Base-by-base conservation (phyloP, 2,113 vertebrate species). In the Gadus chalcogrammus region DNA sequence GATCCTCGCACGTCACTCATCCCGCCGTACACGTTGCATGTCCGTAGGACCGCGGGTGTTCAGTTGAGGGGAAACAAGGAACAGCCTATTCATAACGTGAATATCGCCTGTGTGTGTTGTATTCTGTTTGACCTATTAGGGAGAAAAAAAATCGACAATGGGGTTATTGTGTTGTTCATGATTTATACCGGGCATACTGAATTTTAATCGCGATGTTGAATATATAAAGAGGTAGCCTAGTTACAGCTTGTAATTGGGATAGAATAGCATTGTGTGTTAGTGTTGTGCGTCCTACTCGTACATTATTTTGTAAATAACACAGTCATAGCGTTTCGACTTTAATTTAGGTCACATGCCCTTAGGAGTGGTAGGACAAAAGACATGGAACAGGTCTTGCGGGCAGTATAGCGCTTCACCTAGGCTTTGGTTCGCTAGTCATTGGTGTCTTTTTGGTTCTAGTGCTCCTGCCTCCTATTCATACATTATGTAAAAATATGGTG, bases 321-420 rank as follows among this genome's bases (percentile, higher is more conserved):
- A 61, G 69, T 84, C 78, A 74, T 77, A 71, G 79, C 81, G 72
- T 87, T 85, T 83, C 86, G 88, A 86, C 84, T 89, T 90, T 88
- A 83, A 90, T 89, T 85, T 88, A 77, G 88, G 88, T 90, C 88
- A 90, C 73, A 82, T 87, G 85, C 83, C 82, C 82, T 78, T 75
- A 81, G 81, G 81, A 89, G 78, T 82, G 81, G 48, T 71, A 67
- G 89, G 87, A 90, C 88, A 89, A 90, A 89, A 86, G 85, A 89
- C 86, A 85, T 82, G 84, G 84, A 89, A 71, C 86, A 86, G 85
- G 84, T 86, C 84, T 88, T 84, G 83, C 86, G 85, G 82, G 88
- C 79, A 75, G 87, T 84, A 87, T 89, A 89, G 86, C 84, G 87
- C 88, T 88, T 90, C 88, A 88, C 85, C 89, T 87, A 85, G 85